A percentile compares a stretch with the other conserved stretches of the same genome.
phyloP scores from a whole-genome alignment of 2,113 vertebrate species.

The Pelobates fuscus region DNA sequence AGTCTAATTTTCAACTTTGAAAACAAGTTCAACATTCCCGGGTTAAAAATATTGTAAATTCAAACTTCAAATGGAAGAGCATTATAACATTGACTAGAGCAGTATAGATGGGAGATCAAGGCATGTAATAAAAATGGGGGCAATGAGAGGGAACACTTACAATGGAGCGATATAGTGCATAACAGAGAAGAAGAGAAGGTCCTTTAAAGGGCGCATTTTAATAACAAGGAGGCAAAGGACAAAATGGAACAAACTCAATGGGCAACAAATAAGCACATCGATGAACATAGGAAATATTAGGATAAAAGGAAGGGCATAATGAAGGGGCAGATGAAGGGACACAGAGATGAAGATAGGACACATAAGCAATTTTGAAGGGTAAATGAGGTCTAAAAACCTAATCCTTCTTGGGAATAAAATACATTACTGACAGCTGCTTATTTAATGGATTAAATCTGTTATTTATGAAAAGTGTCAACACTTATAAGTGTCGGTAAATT shows the following conservation, averaged over 20 bases:
- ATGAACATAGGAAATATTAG: slow-evolving; percentile 42
- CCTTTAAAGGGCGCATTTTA: slow-evolving; percentile 48
- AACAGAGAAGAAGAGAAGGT: slow-evolving; percentile 38
- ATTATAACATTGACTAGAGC: slow-evolving; percentile 33
- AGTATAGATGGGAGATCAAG: slow-evolving; percentile 45
- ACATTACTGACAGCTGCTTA: slow-evolving; percentile 23
- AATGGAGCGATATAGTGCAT: slow-evolving; percentile 37
- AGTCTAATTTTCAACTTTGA: not conserved
- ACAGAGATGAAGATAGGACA: slow-evolving; percentile 34
- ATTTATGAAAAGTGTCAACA: slow-evolving; percentile 3
- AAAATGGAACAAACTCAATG: slow-evolving; percentile 37
- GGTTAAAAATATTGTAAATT: slow-evolving; percentile 25
- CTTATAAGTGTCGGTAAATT: not conserved
- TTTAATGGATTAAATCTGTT: not conserved
- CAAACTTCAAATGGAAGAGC: slow-evolving; percentile 1
- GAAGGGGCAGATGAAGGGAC: slow-evolving; percentile 22
- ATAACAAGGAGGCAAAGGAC: slow-evolving; percentile 39
- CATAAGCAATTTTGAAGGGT: slow-evolving; percentile 36
- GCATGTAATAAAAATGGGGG: slow-evolving; percentile 33
- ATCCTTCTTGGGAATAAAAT: slow-evolving; percentile 35
- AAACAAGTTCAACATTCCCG: slow-evolving; percentile 24
- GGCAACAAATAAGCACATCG: slow-evolving; percentile 44
- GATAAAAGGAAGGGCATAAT: slow-evolving; percentile 39
- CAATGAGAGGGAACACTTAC: slow-evolving; percentile 37
- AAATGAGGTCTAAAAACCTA: slow-evolving; percentile 28